These are phyloP conservation scores for Trididemnum miniatum DNA, from an alignment of 23 tunicate genomes.

Conservation along the genomic window DNA sequence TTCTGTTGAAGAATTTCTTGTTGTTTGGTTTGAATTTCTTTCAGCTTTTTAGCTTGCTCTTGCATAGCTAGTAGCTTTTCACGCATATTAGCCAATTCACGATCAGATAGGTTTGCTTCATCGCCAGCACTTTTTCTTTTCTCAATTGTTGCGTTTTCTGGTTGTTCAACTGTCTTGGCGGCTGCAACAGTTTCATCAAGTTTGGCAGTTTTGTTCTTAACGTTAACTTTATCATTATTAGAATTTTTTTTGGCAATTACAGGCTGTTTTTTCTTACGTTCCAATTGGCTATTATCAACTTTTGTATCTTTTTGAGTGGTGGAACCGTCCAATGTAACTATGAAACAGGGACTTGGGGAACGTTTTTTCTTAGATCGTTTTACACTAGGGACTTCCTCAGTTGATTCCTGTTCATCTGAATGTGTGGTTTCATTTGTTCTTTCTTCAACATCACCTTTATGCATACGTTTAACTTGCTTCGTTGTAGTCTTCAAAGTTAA, in stretches of 20 bases:
- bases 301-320: neutral
- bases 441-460: neutral
- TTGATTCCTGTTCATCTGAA: neutral
- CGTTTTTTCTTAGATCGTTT: slow-evolving; percentile 1
- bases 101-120: slow-evolving; percentile 5
- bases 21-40: slow-evolving; percentile 61
- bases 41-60: slow-evolving; percentile 65
- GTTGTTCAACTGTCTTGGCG: neutral
- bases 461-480: neutral
- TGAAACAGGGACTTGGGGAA: slow-evolving; percentile 55
- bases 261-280: slow-evolving; percentile 19
- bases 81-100: slow-evolving; percentile 61
- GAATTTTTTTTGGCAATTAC: neutral
- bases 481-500: neutral
- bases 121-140: neutral
- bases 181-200: neutral
- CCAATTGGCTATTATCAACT: neutral
- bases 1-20: slow-evolving; percentile 30
- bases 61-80: slow-evolving; percentile 64
- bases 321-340: slow-evolving; percentile 60
- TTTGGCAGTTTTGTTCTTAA: neutral
- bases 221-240: neutral
- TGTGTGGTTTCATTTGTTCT: neutral
- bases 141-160: neutral
- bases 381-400: neutral